Evolutionary conservation across 2,113 vertebrate species (phyloP), one percentile per base, ranked within the genome.

Genomic region (Octodon degus): DNA sequence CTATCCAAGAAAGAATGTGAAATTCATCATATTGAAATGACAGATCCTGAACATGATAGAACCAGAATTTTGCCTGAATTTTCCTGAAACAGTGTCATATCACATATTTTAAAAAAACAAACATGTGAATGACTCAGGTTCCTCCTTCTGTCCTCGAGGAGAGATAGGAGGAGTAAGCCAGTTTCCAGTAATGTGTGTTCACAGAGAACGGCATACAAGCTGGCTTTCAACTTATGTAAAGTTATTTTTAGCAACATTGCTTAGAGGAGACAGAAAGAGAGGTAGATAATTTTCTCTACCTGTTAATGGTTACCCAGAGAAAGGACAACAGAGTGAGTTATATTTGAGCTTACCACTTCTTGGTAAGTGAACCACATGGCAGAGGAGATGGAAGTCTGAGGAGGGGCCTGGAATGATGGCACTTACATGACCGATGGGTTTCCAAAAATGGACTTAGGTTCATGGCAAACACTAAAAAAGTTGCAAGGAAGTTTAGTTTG

Each of bases 341-440:
- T 65, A 16, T 7, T 82, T 34, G 22, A 62, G 11, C 0, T 86
- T 37, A n/a, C 1, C 60, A 30, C 17, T 84, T 82, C 43, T 14
- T 2, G 37, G 62, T 82, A 53, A 37, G 7, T 60, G 7, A 84
- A 60, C 62, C 60, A 9, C 74, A 86, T 27, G 14, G 43, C 20
- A 76, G 5, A 0, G 34, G n/a, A 70, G 22, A 55, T 19, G 14
- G 7, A 70, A 24, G 7, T 7, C 13, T 68, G 1, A 6, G 1
- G 6, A 76, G 1, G 25, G 8, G 55, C n/a, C 32, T 17, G 5
- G 34, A 2, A 87, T 53, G 19, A 53, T 0, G n/a, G 16, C 7
- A 74, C 8, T 63, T 72, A 27, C 10, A 37, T n/a, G 30, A n/a
- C 24, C 9, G 32, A 3, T 65, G 27, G 14, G 62, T 89, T n/a